These are phyloP conservation scores for Atrichornis clamosus DNA, from an alignment of 2,113 vertebrate genomes.

Conservation along the genomic window DNA sequence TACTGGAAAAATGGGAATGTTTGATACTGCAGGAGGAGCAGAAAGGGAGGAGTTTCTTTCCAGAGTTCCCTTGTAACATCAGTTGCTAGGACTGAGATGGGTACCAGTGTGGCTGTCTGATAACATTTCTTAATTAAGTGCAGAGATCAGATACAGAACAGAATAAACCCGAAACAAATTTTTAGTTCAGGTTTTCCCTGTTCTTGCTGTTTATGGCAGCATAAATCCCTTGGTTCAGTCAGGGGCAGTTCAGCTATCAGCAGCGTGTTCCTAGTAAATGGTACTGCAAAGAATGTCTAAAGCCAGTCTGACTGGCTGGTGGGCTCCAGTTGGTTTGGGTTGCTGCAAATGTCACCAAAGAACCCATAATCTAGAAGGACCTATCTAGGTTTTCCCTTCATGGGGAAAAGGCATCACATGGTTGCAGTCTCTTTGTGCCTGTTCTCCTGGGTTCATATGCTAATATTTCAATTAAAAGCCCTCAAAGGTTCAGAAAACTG, in stretches of 20 bases:
- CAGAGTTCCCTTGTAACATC: too few relatives aligned
- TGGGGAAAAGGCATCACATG: not conserved
- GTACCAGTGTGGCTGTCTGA: not conserved
- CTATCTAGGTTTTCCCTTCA: not conserved
- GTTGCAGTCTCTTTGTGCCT: not conserved
- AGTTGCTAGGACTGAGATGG: too few relatives aligned
- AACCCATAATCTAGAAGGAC: not conserved
- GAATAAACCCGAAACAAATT: not conserved
- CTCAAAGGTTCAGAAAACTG: not conserved
- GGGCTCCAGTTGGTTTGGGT: not conserved
- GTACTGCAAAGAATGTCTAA: not conserved
- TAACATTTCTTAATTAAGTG: constrained; percentile 29
- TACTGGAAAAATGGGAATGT: too few relatives aligned
- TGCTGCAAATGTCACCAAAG: not conserved
- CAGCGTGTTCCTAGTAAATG: not conserved
- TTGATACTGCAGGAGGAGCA: too few relatives aligned
- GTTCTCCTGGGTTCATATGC: not conserved
- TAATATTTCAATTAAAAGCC: not conserved
- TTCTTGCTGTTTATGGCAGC: not conserved
- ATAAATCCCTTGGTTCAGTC: not conserved
- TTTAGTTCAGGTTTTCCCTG: constrained; percentile 13
- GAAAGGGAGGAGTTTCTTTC: too few relatives aligned
- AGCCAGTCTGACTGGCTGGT: not conserved
- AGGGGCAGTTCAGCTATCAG: not conserved
- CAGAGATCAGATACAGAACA: not conserved